Percentiles rank a stretch among this genome's conserved stretches.
These are phyloP conservation scores for Leptonema lineaticorne DNA, from an alignment of 1,140 invertebrate species.

Conservation along the genomic window DNA sequence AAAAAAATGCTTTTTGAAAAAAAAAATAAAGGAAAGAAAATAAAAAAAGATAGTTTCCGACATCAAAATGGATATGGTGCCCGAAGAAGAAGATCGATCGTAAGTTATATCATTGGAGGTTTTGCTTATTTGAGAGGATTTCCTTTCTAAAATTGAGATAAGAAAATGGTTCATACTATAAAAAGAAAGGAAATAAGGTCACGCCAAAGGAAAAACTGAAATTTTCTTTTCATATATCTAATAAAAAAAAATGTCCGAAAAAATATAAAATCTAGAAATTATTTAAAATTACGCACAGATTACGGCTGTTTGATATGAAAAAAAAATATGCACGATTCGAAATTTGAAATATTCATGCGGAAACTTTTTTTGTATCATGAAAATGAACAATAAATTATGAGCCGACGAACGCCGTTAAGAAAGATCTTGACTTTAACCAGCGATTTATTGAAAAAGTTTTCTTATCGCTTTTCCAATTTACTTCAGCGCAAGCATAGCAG, in stretches of 20 bases:
- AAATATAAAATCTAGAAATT: too few relatives aligned
- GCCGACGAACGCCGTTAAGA: not conserved
- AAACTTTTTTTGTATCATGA: not conserved
- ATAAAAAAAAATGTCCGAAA: not conserved
- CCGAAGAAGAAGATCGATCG: too few relatives aligned
- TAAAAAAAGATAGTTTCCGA: too few relatives aligned
- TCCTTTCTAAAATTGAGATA: too few relatives aligned
- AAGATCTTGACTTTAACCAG: not conserved
- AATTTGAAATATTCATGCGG: not conserved
- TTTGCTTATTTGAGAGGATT: too few relatives aligned
- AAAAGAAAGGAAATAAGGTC: not conserved
- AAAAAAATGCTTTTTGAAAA: too few relatives aligned
- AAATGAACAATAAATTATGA: constrained; percentile 15
- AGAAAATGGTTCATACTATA: too few relatives aligned
- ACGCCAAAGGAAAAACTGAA: not conserved
- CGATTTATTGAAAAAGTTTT: constrained; percentile 17
- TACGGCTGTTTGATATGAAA: not conserved
- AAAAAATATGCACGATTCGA: not conserved
- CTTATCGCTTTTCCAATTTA: constrained; percentile 15
- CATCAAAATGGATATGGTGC: too few relatives aligned
- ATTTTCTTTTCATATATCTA: not conserved
- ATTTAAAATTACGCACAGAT: not conserved
- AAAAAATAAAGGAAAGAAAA: too few relatives aligned
- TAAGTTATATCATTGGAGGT: too few relatives aligned
- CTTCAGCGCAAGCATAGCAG: not conserved